Percentiles rank a stretch among this genome's conserved stretches.
These are phyloP conservation scores for Eurypyga helias DNA, from an alignment of 2,113 vertebrate genomes.

Conservation along the genomic window DNA sequence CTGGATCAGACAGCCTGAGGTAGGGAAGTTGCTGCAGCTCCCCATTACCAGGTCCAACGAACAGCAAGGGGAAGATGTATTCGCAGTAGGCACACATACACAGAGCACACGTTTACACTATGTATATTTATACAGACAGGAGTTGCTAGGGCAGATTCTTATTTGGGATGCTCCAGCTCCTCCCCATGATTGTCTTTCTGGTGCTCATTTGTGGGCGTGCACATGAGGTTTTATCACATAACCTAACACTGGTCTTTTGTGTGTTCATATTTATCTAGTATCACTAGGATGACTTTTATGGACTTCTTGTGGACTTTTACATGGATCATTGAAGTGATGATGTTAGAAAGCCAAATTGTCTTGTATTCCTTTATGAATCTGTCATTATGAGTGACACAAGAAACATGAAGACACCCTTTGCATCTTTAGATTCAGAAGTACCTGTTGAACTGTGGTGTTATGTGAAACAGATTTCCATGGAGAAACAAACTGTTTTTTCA, in stretches of 20 bases:
- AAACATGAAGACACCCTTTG: background rate
- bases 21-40: background rate
- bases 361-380: background rate
- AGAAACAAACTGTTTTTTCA: background rate
- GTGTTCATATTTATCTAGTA: background rate
- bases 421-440: background rate
- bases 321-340: background rate
- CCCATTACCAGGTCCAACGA: background rate
- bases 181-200: background rate
- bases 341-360: background rate
- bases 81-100: background rate
- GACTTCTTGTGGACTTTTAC: background rate
- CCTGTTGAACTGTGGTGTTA: background rate
- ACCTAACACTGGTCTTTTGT: background rate
- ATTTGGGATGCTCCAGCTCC: background rate
- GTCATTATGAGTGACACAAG: background rate
- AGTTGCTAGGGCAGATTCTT: background rate
- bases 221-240: background rate
- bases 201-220: background rate
- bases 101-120: background rate
- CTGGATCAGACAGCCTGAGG: background rate
- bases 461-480: background rate
- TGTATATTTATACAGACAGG: background rate
- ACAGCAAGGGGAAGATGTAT: background rate
- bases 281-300: background rate